Percentiles rank a stretch among this genome's conserved stretches.
phyloP scores from a whole-genome alignment of 1,140 invertebrate genomes.

The Ylistrum balloti region DNA sequence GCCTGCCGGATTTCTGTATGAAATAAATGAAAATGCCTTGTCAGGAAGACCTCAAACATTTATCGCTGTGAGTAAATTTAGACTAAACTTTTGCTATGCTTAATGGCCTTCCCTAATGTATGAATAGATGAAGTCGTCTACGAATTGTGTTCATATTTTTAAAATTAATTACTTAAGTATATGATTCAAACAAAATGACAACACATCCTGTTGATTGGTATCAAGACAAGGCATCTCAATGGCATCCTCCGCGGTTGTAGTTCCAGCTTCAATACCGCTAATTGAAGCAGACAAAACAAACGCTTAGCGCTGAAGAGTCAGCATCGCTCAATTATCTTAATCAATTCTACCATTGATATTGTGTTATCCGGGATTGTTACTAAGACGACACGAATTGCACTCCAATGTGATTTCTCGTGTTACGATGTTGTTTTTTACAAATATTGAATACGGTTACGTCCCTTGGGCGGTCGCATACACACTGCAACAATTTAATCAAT shows the following conservation, averaged over 20 bases:
- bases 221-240: too few relatives aligned
- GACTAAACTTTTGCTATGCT: too few relatives aligned
- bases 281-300: background rate
- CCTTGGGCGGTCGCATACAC: background rate
- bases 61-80: too few relatives aligned
- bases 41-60: too few relatives aligned
- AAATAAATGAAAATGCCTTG: too few relatives aligned
- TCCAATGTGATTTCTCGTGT: background rate
- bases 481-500: background rate
- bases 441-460: background rate
- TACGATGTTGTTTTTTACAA: background rate
- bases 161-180: too few relatives aligned
- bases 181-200: too few relatives aligned
- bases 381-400: background rate
- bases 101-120: too few relatives aligned
- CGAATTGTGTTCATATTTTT: too few relatives aligned
- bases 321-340: background rate
- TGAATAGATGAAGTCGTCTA: too few relatives aligned
- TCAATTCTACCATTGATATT: background rate
- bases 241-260: background rate
- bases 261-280: background rate
- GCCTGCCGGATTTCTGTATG: too few relatives aligned
- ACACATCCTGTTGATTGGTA: too few relatives aligned
- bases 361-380: conserved; percentile 13
- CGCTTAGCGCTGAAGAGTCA: background rate